Percentiles rank a stretch among this genome's conserved stretches.
Conservation (phyloP, 2,797 vertebrate genomes). For the Anas flavirostris region DNA sequence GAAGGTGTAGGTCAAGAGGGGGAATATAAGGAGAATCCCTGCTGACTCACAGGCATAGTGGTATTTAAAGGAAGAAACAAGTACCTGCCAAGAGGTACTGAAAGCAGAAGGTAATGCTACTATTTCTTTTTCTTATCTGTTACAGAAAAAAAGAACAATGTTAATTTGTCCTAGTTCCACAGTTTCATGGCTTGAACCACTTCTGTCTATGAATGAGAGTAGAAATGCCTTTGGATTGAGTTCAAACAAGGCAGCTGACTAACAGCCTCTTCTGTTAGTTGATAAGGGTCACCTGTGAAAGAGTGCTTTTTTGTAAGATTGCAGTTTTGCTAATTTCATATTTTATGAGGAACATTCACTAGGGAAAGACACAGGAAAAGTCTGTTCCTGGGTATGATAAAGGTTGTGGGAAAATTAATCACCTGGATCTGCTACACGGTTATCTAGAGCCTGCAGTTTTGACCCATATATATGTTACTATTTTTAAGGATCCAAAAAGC, state of each 20-base stretch:
- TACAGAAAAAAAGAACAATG: not conserved
- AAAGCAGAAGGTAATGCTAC: conserved; percentile 25
- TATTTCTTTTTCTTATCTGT: not conserved
- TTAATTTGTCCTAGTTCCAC: conserved; percentile 28
- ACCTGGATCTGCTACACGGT: conserved; percentile 63
- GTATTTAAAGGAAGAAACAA: not conserved
- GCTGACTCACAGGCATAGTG: not conserved
- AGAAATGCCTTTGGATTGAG: conserved; percentile 72
- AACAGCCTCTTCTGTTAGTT: conserved; percentile 73
- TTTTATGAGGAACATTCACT: conserved; percentile 69
- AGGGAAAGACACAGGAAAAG: conserved; percentile 64
- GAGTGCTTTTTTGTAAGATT: conserved; percentile 59
- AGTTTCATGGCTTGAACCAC: conserved; percentile 50
- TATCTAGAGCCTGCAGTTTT: conserved; percentile 72
- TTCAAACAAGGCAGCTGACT: conserved; percentile 77
- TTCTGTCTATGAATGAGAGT: conserved; percentile 49
- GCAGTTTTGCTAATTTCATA: conserved; percentile 75
- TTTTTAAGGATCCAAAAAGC: conserved; percentile 72
- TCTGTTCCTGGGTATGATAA: conserved; percentile 69
- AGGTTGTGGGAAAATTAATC: conserved; percentile 58
- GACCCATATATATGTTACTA: conserved; percentile 71
- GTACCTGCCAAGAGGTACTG: not conserved
- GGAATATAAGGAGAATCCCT: not conserved
- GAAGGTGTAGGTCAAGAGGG: not conserved
- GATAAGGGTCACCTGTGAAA: conserved; percentile 72